Conservation (phyloP, 92 coral and sea anemone genomes). For the Muricea muricata region DNA sequence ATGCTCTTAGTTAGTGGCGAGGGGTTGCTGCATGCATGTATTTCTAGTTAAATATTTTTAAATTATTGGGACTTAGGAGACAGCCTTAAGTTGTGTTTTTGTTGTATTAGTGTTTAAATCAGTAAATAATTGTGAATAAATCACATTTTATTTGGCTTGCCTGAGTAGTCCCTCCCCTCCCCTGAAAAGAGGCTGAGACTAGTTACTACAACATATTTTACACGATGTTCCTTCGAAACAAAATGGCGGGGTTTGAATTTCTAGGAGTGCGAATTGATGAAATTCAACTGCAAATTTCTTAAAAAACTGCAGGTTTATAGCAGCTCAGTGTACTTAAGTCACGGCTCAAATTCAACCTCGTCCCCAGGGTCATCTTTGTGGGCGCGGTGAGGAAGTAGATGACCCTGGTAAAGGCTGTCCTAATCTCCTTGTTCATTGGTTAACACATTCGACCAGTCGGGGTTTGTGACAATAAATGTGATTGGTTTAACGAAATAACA, state of each 20-base stretch:
- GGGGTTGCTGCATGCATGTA: no score
- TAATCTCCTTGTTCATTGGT: no score
- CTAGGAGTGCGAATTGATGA: background rate
- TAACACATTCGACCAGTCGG: no score
- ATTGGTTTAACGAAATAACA: no score
- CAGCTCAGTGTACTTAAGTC: background rate
- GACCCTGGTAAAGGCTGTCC: no score
- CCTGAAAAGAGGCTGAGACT: background rate
- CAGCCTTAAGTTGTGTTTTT: background rate
- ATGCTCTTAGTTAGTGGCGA: no score
- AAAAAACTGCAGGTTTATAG: conserved; percentile 7
- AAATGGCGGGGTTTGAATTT: conserved; percentile 2
- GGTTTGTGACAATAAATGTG: no score
- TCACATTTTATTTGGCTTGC: background rate
- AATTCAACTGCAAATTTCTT: background rate
- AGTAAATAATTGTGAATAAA: background rate
- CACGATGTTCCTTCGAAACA: background rate
- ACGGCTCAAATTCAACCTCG: no score
- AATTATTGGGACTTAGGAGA: no score
- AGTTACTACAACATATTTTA: background rate
- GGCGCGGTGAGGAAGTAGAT: no score
- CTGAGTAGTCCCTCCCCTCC: background rate
- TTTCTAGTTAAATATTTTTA: no score
- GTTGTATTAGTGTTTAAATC: background rate
- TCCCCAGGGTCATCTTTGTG: no score